These are phyloP conservation scores for Pissodes strobi DNA, from an alignment of 1,140 invertebrate genomes.

Conservation along the genomic window DNA sequence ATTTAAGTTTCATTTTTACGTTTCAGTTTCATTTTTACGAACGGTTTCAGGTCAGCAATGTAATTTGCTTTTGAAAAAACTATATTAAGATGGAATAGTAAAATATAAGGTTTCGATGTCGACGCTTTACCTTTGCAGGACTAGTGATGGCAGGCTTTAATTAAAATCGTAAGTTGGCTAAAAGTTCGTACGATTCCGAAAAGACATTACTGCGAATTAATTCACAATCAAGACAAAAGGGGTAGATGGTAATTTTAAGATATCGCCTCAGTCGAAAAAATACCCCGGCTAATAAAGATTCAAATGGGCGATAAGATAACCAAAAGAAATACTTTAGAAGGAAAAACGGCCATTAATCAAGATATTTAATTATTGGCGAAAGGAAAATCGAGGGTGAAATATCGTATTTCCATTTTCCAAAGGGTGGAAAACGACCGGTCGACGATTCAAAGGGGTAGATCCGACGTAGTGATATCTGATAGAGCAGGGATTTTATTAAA, in stretches of 20 bases:
- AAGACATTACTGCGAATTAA: too few relatives aligned
- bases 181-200: too few relatives aligned
- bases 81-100: too few relatives aligned
- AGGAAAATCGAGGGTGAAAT: slow-evolving; percentile 39
- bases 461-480: slow-evolving; percentile 21
- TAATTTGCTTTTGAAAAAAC: too few relatives aligned
- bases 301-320: slow-evolving; percentile 28
- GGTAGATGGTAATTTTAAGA: slow-evolving; percentile 22
- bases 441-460: slow-evolving; percentile 34
- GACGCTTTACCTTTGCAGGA: too few relatives aligned
- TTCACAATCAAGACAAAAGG: not conserved
- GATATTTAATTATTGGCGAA: slow-evolving; percentile 41
- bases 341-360: slow-evolving; percentile 40
- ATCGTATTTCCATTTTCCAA: slow-evolving; percentile 38
- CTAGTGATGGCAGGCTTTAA: too few relatives aligned
- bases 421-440: slow-evolving; percentile 30
- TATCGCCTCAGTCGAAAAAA: slow-evolving; percentile 20
- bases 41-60: too few relatives aligned
- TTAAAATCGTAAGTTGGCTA: too few relatives aligned
- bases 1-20: too few relatives aligned
- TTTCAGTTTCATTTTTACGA: too few relatives aligned
- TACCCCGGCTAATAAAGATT: slow-evolving; percentile 31
- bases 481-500: slow-evolving; percentile 35
- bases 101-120: too few relatives aligned
- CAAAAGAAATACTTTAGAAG: slow-evolving; percentile 36